Evolutionary conservation across 2,113 vertebrate genomes (phyloP).

Genomic region (Rhinolophus sinicus): DNA sequence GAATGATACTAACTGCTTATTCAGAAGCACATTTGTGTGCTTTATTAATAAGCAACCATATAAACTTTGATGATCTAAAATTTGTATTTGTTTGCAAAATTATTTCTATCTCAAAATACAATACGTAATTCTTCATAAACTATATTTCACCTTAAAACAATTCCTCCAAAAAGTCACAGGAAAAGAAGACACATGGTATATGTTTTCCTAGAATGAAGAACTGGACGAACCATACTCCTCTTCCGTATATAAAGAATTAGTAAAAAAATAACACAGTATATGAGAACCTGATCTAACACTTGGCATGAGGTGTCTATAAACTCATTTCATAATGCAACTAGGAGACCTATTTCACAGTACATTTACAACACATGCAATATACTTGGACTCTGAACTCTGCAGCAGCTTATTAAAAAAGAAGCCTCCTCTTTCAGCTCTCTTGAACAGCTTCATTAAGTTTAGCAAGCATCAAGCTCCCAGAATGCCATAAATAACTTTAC

Average conservation of each 20-base stretch:
- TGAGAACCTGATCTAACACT: background rate
- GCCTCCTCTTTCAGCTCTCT: background rate
- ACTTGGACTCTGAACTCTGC: conserved; percentile 51
- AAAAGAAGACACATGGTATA: background rate
- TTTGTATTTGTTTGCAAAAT: background rate
- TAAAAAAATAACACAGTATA: background rate
- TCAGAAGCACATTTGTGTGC: background rate
- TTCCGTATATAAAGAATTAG: background rate
- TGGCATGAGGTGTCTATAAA: conserved; percentile 15
- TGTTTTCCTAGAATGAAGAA: conserved; percentile 11
- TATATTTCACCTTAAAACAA: background rate
- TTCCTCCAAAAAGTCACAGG: background rate
- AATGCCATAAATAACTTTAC: conserved; percentile 51
- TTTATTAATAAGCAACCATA: background rate
- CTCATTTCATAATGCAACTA: background rate
- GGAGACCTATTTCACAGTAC: conserved; percentile 43
- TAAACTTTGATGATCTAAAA: background rate
- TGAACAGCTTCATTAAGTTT: conserved; percentile 11
- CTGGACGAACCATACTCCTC: background rate
- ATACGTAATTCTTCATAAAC: background rate
- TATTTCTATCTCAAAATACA: conserved; percentile 27
- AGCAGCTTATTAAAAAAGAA: conserved; percentile 49
- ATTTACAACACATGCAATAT: background rate
- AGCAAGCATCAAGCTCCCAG: background rate
- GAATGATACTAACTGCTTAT: background rate